These are phyloP conservation scores for Lithodes maja DNA, from an alignment of 2,888 invertebrate species.

Conservation along the genomic window DNA sequence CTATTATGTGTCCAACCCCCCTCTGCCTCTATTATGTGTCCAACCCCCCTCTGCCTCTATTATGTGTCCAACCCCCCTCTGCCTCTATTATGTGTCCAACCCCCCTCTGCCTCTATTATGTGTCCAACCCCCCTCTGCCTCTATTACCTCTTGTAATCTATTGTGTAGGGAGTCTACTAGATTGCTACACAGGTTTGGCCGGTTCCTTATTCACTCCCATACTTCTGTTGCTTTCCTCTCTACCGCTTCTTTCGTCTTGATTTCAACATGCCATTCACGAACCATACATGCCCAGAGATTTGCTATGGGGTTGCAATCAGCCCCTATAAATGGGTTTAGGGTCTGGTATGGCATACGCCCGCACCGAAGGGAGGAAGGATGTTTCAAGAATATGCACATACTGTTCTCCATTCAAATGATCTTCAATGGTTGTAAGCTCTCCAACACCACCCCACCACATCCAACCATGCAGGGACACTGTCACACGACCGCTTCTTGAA, in stretches of 20 bases:
- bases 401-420: not conserved
- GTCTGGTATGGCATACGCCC: not conserved
- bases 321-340: not conserved
- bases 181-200: not conserved
- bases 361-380: not conserved
- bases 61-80: not conserved
- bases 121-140: not conserved
- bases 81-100: not conserved
- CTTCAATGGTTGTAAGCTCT: not conserved
- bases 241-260: not conserved
- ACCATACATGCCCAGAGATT: not conserved
- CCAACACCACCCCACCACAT: not conserved
- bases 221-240: not conserved
- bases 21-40: not conserved
- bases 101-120: too few relatives aligned
- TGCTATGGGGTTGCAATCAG: not conserved
- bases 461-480: not conserved
- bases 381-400: not conserved
- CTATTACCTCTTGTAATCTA: not conserved
- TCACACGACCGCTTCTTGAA: not conserved
- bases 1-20: too few relatives aligned
- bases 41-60: not conserved
- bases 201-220: not conserved
- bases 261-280: not conserved
- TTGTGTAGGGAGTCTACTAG: not conserved